Conservation (phyloP, 2,113 vertebrate genomes). For the Mellivora capensis region DNA sequence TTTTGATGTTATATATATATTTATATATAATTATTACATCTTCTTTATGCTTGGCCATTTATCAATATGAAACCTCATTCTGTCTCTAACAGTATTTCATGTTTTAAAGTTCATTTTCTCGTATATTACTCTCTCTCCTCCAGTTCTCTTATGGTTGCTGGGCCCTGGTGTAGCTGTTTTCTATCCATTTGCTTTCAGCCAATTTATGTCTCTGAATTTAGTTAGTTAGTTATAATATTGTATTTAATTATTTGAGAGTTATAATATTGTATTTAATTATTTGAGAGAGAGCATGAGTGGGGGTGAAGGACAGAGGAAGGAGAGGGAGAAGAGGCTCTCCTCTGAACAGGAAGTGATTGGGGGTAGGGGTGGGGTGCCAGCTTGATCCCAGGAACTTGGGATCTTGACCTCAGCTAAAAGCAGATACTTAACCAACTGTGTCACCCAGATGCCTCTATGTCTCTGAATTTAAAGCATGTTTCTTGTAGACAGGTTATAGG, state of each 20-base stretch:
- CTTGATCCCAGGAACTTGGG: neutral
- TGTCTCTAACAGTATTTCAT: neutral
- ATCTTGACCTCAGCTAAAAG: neutral
- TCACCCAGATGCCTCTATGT: neutral
- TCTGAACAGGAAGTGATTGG: neutral
- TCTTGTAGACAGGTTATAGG: neutral
- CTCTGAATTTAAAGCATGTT: neutral
- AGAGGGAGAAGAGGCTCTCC: neutral
- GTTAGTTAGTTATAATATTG: neutral
- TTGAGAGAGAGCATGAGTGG: neutral
- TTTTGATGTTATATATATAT: neutral
- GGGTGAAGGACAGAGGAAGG: neutral
- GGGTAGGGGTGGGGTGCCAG: neutral
- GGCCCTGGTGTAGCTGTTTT: neutral
- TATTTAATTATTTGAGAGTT: too few relatives aligned
- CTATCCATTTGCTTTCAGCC: neutral
- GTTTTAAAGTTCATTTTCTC: neutral
- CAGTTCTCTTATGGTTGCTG: neutral
- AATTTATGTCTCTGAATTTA: neutral
- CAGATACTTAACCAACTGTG: neutral
- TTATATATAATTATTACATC: neutral
- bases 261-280: neutral
- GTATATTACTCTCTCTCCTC: neutral
- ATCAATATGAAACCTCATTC: neutral
- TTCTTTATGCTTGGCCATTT: neutral